phyloP scores from a whole-genome alignment of 2,888 invertebrate genomes.

The Drosophila borborema region DNA sequence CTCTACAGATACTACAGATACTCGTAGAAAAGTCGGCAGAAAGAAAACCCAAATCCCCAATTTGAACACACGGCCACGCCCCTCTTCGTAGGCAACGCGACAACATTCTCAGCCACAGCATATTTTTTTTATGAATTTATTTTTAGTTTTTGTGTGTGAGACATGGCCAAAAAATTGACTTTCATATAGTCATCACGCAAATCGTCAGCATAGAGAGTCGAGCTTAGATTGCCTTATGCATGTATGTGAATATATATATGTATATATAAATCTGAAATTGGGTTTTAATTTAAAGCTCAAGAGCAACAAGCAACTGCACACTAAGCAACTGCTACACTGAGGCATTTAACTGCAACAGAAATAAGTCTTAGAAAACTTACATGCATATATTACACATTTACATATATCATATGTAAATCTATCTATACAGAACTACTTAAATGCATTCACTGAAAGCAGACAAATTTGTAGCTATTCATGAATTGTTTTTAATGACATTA shows the following conservation, averaged over 20 bases:
- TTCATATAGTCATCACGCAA: constrained; percentile 24
- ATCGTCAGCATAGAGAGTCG: not conserved
- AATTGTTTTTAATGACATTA: not conserved
- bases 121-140: not conserved
- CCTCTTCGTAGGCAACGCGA: constrained; percentile 11
- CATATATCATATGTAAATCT: not conserved
- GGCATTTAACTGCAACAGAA: not conserved
- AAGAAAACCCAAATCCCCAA: constrained; percentile 42
- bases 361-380: not conserved
- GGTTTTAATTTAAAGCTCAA: not conserved
- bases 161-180: constrained; percentile 14
- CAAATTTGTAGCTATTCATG: not conserved
- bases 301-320: not conserved
- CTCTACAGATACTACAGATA: constrained; percentile 11
- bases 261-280: not conserved
- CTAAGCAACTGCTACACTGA: too few relatives aligned
- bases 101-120: constrained; percentile 31
- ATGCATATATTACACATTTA: not conserved
- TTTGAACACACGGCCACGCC: constrained; percentile 54
- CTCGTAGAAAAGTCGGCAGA: constrained; percentile 27
- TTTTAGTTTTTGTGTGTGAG: not conserved
- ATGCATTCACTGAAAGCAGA: not conserved
- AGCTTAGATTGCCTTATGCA: not conserved
- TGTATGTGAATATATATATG: not conserved
- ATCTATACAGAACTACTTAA: not conserved